Base-by-base conservation (phyloP, 2,797 vertebrate genomes). In the Pyrocephalus nanus region DNA sequence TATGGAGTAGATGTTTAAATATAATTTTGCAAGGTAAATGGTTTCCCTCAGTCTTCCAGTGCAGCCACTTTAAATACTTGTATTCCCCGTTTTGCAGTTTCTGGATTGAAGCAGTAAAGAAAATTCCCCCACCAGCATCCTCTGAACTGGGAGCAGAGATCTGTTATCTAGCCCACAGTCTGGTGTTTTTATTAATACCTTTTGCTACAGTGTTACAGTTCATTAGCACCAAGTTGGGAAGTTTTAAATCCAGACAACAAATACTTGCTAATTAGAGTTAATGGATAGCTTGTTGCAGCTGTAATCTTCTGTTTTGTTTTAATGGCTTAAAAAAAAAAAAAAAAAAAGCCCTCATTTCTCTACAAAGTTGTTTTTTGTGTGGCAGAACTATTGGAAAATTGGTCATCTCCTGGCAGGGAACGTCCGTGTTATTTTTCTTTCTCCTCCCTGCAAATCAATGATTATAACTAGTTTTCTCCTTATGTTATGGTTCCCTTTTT, bases 241-340 rank as follows among this genome's bases (percentile, higher is more conserved):
- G 74, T 90, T 96, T 93, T 77, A 93, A 96, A 95, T 92, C 86
- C 84, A 92, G 88, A 80, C 84, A 87, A 74, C 77, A 96, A 89
- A 93, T 83, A 77, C 61, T 83, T 80, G 47, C 74, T 95, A 95
- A 95, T 96, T 95, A 86, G 67, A 87, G 57, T 87, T 91, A 80
- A 95, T 95, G 80, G 95, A 90, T 89, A 93, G 86, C 83, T 95
- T 94, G 79, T 78, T 96, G 90, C 77, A 89, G 67, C 88, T 47
- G 23, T 88, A 90, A 92, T 92, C 83, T 90, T 95, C 83, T 90
- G 45, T 42, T 95, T 85, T 95, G 53, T 64, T 76, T 84, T 92
- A 93, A 75, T 90, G 36, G 21, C 64, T 91, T 81, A 20, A 3
- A 48, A 55, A 50, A 32, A 27, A 36, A 18, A n/a, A 42, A 8